These are phyloP conservation scores for Dolomedes plantarius DNA, from an alignment of 2,888 invertebrate genomes.

Conservation along the genomic window DNA sequence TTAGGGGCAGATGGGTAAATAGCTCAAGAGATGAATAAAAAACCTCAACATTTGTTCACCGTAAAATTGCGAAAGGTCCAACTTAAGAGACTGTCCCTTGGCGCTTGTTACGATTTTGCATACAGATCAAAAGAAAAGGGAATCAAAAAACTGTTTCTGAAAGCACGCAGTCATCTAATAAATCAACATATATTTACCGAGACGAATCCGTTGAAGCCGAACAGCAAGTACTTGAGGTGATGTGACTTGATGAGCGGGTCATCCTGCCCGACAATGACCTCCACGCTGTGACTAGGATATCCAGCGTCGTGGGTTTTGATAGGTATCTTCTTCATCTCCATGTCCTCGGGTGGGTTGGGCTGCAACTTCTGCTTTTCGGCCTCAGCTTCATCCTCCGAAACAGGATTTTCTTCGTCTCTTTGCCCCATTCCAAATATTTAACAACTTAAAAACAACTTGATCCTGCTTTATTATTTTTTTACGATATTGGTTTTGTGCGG, in stretches of 20 bases:
- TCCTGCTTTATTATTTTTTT: not conserved
- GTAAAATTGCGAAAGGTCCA: too few species aligned
- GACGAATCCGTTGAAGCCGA: slow-evolving; percentile 49
- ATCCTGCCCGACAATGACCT: slow-evolving; percentile 35
- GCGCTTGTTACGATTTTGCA: too few species aligned
- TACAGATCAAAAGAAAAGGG: too few species aligned
- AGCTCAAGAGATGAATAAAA: too few species aligned
- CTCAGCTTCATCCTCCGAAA: slow-evolving; percentile 39
- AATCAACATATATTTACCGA: slow-evolving; percentile 49
- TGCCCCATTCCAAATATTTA: slow-evolving; percentile 22
- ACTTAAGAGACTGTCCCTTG: too few species aligned
- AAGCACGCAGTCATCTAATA: too few species aligned
- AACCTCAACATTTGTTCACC: too few species aligned
- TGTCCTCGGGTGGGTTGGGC: slow-evolving; percentile 17
- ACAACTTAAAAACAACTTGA: not conserved
- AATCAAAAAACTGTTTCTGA: too few species aligned
- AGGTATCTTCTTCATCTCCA: slow-evolving; percentile 50
- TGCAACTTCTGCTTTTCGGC: slow-evolving; percentile 35
- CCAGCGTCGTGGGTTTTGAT: slow-evolving; percentile 38
- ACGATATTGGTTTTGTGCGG: not conserved
- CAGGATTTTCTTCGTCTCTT: slow-evolving; percentile 42
- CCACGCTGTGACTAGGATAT: too few species aligned
- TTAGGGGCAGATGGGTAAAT: too few species aligned
- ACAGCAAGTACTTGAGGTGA: slow-evolving; percentile 44
- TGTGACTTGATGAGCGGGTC: slow-evolving; percentile 39